Percentiles rank a stretch among this genome's conserved stretches.
phyloP scores from a whole-genome alignment of 35 echinoderm and acorn worm genomes.

The Ophioderma brevispina region DNA sequence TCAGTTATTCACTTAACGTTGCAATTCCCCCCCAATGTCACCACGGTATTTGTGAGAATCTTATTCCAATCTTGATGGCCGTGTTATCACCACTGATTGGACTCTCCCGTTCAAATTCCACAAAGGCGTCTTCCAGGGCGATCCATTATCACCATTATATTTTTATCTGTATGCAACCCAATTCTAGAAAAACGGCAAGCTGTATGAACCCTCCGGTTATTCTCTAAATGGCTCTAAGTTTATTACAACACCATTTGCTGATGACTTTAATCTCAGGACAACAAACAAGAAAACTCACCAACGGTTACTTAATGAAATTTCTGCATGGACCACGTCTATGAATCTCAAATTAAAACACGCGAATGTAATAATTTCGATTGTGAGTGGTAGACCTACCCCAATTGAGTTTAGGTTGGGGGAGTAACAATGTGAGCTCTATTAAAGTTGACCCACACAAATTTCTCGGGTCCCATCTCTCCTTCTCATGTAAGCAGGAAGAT shows the following conservation, averaged over 20 bases:
- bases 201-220: constrained; percentile 1
- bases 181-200: constrained; percentile 13
- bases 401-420: neutral
- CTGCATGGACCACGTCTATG: neutral
- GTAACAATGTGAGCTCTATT: neutral
- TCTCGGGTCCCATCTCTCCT: neutral
- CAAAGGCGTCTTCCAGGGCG: no score
- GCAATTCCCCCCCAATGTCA: no score
- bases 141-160: constrained; percentile 44
- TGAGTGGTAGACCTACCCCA: neutral
- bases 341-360: constrained; percentile 15
- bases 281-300: constrained; percentile 19
- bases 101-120: no score
- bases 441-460: neutral
- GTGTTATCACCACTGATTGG: no score
- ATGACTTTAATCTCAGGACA: constrained; percentile 30
- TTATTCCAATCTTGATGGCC: no score
- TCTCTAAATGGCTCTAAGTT: constrained; percentile 19
- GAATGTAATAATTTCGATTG: neutral
- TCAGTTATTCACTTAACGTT: no score
- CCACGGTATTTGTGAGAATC: no score
- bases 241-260: constrained; percentile 16
- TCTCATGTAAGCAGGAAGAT: neutral
- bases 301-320: constrained; percentile 20
- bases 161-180: constrained; percentile 18